Evolutionary conservation across 37 sponge, comb jelly and placozoan species (phyloP), one percentile per base, ranked within the genome.

Genomic region (Cliona cf. orientalis): DNA sequence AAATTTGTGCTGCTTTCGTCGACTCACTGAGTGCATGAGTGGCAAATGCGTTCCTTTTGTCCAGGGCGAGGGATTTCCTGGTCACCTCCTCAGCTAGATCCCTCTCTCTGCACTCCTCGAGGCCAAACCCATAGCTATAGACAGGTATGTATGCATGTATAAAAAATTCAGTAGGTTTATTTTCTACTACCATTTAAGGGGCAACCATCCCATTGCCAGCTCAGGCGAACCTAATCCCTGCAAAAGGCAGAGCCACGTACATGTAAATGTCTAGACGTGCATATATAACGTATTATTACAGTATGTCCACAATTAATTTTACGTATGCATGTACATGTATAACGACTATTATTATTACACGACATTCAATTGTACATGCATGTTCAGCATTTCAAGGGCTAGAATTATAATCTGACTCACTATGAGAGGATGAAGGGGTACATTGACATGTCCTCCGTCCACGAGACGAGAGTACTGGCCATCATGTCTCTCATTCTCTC

Each of bases 391-490:
- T 49, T 49, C 60, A 59, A 59, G 23, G 28, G 28, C 14, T 29
- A 59, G 28, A 66, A 43, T 43, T 43, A 2, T 35, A 37, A 11
- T 43, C 2, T 25, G 22, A 60, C 91, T 79, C 40, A 91, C 91
- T 77, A 80, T 31, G 76, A 71, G 3, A 82, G 71, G 36, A 91
- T 69, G 73, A 42, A 76, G 19, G 82, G 82, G 46, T 91, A 91
- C 0, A 72, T 58, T n/a, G 46, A 29, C 69, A 53, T 86, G 34
- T 81, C 78, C 38, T 85, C 77, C 23, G 40, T 72, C 91, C 91
- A 91, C 32, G 44, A 71, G 23, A 83, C 78, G 25, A 86, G 63
- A 0, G 70, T 58, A 28, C 87, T 44, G 25, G 87, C 76, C 69
- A 82, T 17, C 1, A 38, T 42, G 59, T 86, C 86, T 28, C 91